Base-by-base conservation (phyloP, 2,797 vertebrate species). In the Steatocranus sp. region DNA sequence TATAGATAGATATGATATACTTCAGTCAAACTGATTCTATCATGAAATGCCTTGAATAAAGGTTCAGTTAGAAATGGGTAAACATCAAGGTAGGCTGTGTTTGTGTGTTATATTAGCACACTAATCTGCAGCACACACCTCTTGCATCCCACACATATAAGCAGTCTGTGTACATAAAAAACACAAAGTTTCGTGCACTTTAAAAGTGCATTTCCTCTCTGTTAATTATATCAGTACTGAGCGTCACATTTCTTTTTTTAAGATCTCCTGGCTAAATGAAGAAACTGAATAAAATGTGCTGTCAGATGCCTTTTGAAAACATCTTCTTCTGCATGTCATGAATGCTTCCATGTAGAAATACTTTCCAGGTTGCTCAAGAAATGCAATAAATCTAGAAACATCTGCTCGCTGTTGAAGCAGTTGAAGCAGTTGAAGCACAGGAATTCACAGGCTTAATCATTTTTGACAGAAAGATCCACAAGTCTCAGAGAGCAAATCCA, bases 381-480 rank as follows among this genome's bases (percentile, higher is more conserved):
- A 87, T 75, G 20, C 25, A 61, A 81, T 86, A 83, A 85, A 84
- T 91, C 84, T 20, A 79, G 83, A 90, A 87, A 76, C 85, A 81
- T 82, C 82, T 83, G 82, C 74, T 49, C 5, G 68, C 61, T 75
- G 38, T n/a, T n/a, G n/a, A n/a, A n/a, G n/a, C n/a, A n/a, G n/a
- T n/a, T n/a, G n/a, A 61, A 84, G 27, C 3, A 8, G 51, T 18
- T 34, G 43, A 76, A 85, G 79, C 41, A 11, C 7, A 83, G 76
- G 66, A 84, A 88, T 75, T 84, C 81, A 83, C 48, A 84, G 30
- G 48, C 77, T 84, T 91, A 91, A 93, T 91, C 81, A 92, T 87
- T 90, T 94, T 90, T 89, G 87, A 93, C 84, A 86, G 84, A 93
- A 92, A 92, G 83, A 91, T 86, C 82, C 82, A 85, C 76, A 78